Conservation (phyloP, 1,140 invertebrate species). For the Manduca sexta region DNA sequence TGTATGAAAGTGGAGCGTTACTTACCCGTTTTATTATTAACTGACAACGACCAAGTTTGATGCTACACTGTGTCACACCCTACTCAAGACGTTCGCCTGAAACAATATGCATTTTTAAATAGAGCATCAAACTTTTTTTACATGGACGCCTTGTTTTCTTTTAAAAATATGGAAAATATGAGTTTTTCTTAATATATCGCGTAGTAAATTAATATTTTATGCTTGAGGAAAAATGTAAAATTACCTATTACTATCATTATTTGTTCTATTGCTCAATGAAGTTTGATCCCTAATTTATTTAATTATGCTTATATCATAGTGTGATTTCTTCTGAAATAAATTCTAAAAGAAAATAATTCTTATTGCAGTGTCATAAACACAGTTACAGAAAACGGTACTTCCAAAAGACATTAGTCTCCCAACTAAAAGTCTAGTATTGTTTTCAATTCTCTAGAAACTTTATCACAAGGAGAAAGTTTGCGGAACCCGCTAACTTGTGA, state of each 20-base stretch:
- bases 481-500: constrained; percentile 20
- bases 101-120: constrained; percentile 57
- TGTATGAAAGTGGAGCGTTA: constrained; percentile 24
- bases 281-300: no score
- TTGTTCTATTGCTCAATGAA: no score
- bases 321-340: no score
- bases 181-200: constrained; percentile 6
- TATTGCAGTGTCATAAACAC: no score
- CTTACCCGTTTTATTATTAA: constrained; percentile 31
- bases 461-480: constrained; percentile 19
- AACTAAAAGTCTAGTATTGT: constrained; percentile 7
- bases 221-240: no score
- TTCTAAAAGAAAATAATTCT: no score
- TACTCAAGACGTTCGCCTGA: constrained; percentile 20
- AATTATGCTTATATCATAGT: no score
- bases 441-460: constrained; percentile 20
- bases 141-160: constrained; percentile 26
- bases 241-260: no score
- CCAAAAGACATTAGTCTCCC: no score
- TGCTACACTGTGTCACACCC: constrained; percentile 25
- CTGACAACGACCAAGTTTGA: constrained; percentile 26
- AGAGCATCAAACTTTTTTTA: constrained; percentile 25
- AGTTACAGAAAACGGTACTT: no score
- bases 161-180: constrained; percentile 20
- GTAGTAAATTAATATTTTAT: no score